Evolutionary conservation across 2,888 invertebrate genomes (phyloP).

Genomic region (Mythimna impura): DNA sequence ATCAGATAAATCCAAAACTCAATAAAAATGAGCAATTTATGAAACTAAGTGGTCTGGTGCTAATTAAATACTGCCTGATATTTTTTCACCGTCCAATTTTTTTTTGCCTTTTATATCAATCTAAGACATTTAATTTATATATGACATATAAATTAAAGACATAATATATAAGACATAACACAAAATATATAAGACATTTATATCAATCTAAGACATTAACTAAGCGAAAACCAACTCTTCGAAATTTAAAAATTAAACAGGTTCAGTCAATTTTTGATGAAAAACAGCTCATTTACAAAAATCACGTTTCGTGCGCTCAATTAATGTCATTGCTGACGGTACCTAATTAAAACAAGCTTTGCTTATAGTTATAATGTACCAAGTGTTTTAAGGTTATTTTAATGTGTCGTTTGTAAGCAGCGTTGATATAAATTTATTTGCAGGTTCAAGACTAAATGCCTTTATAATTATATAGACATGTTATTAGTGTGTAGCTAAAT

Average conservation of each 20-base stretch:
- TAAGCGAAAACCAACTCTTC: background rate
- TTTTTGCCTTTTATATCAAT: background rate
- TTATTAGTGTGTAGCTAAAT: background rate
- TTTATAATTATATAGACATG: background rate
- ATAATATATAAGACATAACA: too few relatives aligned
- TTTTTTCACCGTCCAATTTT: background rate
- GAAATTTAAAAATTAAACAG: background rate
- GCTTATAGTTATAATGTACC: background rate
- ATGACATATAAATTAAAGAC: too few relatives aligned
- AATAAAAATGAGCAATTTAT: background rate
- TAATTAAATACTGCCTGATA: background rate
- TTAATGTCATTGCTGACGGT: background rate
- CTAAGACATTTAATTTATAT: too few relatives aligned
- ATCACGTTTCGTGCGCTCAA: background rate
- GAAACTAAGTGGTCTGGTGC: background rate
- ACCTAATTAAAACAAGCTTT: background rate
- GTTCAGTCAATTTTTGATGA: background rate
- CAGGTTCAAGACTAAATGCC: background rate
- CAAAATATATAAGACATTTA: too few relatives aligned
- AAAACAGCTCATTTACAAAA: background rate
- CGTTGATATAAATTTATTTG: background rate
- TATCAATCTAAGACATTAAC: background rate
- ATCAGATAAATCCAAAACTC: background rate
- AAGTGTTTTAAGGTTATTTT: background rate
- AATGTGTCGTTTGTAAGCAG: background rate